Evolutionary conservation across 1,140 invertebrate species (phyloP), one percentile per base, ranked within the genome.

Genomic region (Cydia amplana): DNA sequence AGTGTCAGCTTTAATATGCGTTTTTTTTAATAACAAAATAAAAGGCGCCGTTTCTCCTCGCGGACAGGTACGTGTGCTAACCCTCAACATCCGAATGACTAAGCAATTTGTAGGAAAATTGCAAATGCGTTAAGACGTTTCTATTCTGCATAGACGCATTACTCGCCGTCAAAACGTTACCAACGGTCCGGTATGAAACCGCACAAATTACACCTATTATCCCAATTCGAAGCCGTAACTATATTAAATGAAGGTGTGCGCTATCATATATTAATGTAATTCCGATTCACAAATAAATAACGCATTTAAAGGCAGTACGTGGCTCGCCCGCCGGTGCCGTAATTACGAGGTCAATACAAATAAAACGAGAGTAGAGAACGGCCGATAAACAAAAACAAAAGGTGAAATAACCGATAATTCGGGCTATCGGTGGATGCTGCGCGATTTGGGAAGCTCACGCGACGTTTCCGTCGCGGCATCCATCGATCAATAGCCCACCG

Each of bases 241-340:
- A 88, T 90, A 92, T 90, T 91, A 91, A 92, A 92, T 91, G 89
- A 91, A 85, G 86, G 89, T 87, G 85, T 87, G 87, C 83, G 85
- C 84, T 83, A 80, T 84, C 77, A 82, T 87, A 85, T 91, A 92
- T 91, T 91, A 92, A 91, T 90, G 81, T 89, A 87, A 83, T 87
- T 81, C 82, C 87, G 81, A 92, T 91, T 91, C 84, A 90, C 83
- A 88, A 91, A 91, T 91, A 91, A 93, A 93, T 88, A 93, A 91
- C 83, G 84, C 83, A 89, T 91, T 90, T 88, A 90, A 86, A 89
- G 82, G 72, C 76, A 75, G 81, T 89, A 90, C 89, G 89, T 89
- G 89, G 82, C 72, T 74, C 77, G 74, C 79, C 76, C 77, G 79
- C 80, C 79, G 82, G 81, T 82, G 90, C 83, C 85, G 80, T 90